phyloP scores from a whole-genome alignment of 1,140 invertebrate genomes.

The Zophobas atratus region DNA sequence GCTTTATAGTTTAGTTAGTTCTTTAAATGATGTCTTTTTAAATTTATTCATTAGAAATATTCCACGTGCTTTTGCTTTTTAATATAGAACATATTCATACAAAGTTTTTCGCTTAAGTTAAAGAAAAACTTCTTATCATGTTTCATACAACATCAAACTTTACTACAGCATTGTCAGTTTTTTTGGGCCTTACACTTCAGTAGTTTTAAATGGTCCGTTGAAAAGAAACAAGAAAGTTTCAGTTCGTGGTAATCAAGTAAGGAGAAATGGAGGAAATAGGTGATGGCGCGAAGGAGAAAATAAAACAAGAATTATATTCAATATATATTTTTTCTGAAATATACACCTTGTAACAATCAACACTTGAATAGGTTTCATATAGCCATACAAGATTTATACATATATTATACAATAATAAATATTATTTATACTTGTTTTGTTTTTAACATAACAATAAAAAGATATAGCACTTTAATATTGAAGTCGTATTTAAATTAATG shows the following conservation, averaged over 20 bases:
- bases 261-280: background rate
- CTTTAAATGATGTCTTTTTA: too few relatives aligned
- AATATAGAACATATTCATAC: too few relatives aligned
- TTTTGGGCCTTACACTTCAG: too few relatives aligned
- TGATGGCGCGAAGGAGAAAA: background rate
- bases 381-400: slow-evolving; percentile 58
- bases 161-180: too few relatives aligned
- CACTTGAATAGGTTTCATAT: slow-evolving; percentile 49
- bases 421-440: slow-evolving; percentile 50
- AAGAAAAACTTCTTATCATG: too few relatives aligned
- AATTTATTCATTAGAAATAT: too few relatives aligned
- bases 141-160: too few relatives aligned
- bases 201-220: too few relatives aligned
- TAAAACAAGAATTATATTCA: slow-evolving; percentile 51
- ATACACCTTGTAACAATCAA: slow-evolving; percentile 55
- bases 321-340: slow-evolving; percentile 55
- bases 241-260: background rate
- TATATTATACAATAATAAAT: slow-evolving; percentile 57
- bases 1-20: too few relatives aligned
- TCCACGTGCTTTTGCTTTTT: too few relatives aligned
- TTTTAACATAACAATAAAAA: slow-evolving; percentile 25
- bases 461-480: slow-evolving; percentile 24
- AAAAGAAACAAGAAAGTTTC: background rate
- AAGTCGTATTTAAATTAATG: slow-evolving; percentile 22
- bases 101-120: too few relatives aligned